Evolutionary conservation across 2,888 invertebrate genomes (phyloP), one percentile per base, ranked within the genome.

Genomic region (Ormyrus rosae): DNA sequence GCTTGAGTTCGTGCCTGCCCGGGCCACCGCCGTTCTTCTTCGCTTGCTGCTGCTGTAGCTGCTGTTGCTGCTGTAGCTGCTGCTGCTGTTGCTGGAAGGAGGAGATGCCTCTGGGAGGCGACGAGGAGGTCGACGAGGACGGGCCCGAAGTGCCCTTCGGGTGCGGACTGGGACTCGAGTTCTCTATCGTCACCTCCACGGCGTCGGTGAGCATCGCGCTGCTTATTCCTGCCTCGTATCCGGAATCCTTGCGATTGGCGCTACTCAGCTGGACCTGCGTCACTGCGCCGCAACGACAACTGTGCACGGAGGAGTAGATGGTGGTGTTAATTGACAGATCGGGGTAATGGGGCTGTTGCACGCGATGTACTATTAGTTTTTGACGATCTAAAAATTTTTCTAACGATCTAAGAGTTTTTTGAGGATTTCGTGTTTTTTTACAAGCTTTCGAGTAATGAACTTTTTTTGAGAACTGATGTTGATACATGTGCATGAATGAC

Each of bases 81-180:
- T 19, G 19, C 19, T 19, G 19, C 19, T 19, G 19, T 1, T 19
- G 19, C 19, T 19, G 19, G 19, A 70, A n/a, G 5, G 56, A n/a
- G 2, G 75, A 64, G 48, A 51, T 48, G 13, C 85, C 86, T 2
- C 86, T 84, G 2, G 86, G 85, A 5, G 87, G 87, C 4, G 89
- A 88, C 5, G 89, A 90, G 7, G 88, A 88, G 6, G 88, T 88
- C 34, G 90, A 89, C 13, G 90, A 90, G 19, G 90, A 90, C n/a
- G 89, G 89, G 0, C 88, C 91, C 11, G 90, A 90, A 13, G 88
- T 85, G 63, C 86, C 87, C 77, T 90, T 90, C 34, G 88, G 88
- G 75, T 89, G 88, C 46, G 90, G 90, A 81, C 89, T 89, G 9
- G 89, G 90, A 79, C 90, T 89, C 46, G 89, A 90, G 71, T 90